These are phyloP conservation scores for Electrophaes corylata DNA, from an alignment of 2,888 invertebrate species.

Conservation along the genomic window DNA sequence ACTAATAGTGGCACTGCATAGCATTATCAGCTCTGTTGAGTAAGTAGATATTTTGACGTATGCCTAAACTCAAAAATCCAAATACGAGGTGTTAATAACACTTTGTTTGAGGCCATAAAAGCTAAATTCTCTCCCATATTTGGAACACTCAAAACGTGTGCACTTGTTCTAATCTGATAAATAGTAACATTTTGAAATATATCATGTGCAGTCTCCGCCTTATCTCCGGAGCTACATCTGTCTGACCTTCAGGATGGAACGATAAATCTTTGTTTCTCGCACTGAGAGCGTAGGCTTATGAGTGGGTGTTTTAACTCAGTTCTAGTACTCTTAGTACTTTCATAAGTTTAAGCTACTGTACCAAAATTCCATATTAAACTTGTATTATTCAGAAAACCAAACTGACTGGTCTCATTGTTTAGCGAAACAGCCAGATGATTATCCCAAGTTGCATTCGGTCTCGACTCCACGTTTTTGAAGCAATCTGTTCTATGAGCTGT, in stretches of 20 bases:
- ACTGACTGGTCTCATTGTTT: conserved; percentile 11
- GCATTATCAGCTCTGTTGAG: not conserved
- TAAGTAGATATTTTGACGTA: conserved; percentile 7
- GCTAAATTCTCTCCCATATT: conserved; percentile 23
- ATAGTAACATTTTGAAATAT: conserved; percentile 24
- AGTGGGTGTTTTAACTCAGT: conserved; percentile 36
- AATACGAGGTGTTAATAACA: conserved; percentile 21
- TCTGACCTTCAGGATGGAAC: conserved; percentile 50
- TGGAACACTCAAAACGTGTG: conserved; percentile 27
- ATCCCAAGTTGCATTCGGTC: conserved; percentile 12
- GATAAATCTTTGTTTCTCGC: conserved; percentile 46
- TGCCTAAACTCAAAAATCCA: conserved; percentile 12
- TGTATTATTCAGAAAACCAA: conserved; percentile 1
- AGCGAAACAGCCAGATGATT: conserved; percentile 14
- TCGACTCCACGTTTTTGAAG: conserved; percentile 21
- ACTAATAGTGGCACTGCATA: not conserved
- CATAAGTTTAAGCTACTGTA: conserved; percentile 21
- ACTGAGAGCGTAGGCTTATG: conserved; percentile 36
- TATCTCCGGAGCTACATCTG: conserved; percentile 45
- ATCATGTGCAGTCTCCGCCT: conserved; percentile 36
- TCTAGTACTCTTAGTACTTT: conserved; percentile 11
- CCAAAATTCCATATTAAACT: conserved; percentile 12
- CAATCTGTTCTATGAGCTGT: conserved; percentile 45
- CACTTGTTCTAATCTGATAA: conserved; percentile 37
- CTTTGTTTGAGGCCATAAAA: conserved; percentile 17